Conservation (phyloP, 2,113 vertebrate genomes). For the Isichthys henryi region DNA sequence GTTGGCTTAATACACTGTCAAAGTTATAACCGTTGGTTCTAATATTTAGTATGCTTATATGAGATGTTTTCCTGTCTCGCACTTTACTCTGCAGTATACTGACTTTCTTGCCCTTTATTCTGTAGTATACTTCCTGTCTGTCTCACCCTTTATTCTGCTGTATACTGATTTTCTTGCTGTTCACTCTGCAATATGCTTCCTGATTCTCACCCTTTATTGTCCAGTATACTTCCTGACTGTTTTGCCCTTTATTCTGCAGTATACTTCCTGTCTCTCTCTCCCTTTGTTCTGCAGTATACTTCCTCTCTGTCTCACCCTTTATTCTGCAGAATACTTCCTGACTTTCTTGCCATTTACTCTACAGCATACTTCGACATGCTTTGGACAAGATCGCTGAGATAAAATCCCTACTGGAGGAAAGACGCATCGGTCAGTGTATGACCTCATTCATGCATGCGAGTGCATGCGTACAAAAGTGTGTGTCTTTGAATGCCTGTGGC, state of each 20-base stretch:
- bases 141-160: no score
- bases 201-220: not conserved
- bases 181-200: slow-evolving; percentile 64
- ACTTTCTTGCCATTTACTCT: not conserved
- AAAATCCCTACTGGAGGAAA: slow-evolving; percentile 80
- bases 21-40: not conserved
- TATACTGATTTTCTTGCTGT: not conserved
- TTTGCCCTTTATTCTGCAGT: not conserved
- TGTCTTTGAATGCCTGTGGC: not conserved
- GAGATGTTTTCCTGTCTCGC: not conserved
- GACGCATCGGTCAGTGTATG: slow-evolving; percentile 72
- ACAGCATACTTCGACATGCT: slow-evolving; percentile 76
- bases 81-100: no score
- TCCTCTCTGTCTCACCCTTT: slow-evolving; percentile 5
- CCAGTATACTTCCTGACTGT: not conserved
- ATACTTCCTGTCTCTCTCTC: not conserved
- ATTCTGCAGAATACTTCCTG: not conserved
- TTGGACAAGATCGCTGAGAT: slow-evolving; percentile 87
- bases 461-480: not conserved
- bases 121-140: not conserved
- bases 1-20: not conserved
- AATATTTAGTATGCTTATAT: not conserved
- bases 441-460: not conserved
- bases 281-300: slow-evolving; percentile 65
- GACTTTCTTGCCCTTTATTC: not conserved